Evolutionary conservation across 2,797 vertebrate genomes (phyloP), one percentile per base, ranked within the genome.

Genomic region (Steatocranus sp.): DNA sequence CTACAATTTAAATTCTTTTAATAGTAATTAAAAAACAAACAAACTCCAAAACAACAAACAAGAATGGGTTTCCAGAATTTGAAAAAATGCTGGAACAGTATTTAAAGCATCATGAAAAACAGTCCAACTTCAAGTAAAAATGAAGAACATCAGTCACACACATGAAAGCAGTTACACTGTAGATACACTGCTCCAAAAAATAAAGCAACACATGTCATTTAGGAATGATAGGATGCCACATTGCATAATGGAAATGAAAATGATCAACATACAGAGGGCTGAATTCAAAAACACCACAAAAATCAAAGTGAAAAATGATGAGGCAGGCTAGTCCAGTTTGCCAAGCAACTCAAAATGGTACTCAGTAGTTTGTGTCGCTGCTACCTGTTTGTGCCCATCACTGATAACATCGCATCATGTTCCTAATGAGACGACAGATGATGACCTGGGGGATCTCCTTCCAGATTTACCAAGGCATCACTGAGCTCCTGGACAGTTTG

Each of bases 331-430:
- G 30, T 34, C 10, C 56, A 58, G 30, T 58, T 34, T 58, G 30
- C 4, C 30, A n/a, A 58, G 27, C 9, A 58, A 32, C 54, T 58
- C 9, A 58, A 58, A 32, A 32, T 58, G 30, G 1, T 32, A 18
- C 17, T 32, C 54, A 58, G 27, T 32, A 32, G 0, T 58, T 58
- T 58, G 9, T 32, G 32, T n/a, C 9, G 1, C 9, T 0, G 10
- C 56, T 34, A 11, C 30, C 56, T 58, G 17, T 58, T 58, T 34
- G 17, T 7, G 10, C 0, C 17, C 17, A 58, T 34, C 30, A 32
- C 0, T n/a, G 2, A 34, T 58, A 58, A 58, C 10, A 58, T 5
- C 0, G 17, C 56, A 34, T 18, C 56, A 58, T 1, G 56, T 58
- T 58, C 56, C 56, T 58, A 58, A 58, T 58, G 17, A 34, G 56